Evolutionary conservation across 2,113 vertebrate genomes (phyloP).

Genomic region (Labeo catla): DNA sequence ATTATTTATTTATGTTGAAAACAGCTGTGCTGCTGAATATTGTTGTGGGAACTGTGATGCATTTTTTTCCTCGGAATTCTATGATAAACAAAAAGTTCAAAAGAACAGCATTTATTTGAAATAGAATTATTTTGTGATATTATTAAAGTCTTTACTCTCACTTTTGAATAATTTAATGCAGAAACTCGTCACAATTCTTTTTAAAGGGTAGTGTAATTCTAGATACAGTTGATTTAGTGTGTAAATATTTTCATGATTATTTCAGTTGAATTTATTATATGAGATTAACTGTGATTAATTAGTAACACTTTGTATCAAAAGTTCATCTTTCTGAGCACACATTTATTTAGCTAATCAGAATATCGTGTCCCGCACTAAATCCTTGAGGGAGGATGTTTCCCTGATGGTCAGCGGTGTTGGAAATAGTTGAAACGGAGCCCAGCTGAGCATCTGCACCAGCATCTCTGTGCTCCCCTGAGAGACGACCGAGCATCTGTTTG

Average conservation of each 20-base stretch:
- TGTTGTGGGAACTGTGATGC: no score
- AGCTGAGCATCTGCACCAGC: constrained; percentile 32
- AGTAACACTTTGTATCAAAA: neutral
- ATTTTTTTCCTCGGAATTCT: no score
- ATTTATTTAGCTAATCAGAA: neutral
- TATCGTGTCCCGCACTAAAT: neutral
- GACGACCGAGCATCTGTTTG: constrained; percentile 18
- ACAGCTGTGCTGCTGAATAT: no score
- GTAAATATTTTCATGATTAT: neutral
- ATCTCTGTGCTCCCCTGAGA: constrained; percentile 13
- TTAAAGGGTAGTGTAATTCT: neutral
- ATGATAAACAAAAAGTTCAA: no score
- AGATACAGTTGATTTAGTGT: neutral
- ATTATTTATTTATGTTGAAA: no score
- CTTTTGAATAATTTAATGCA: neutral
- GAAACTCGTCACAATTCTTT: neutral
- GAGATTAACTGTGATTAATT: neutral
- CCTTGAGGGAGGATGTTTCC: neutral
- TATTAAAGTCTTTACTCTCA: neutral
- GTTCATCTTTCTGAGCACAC: neutral
- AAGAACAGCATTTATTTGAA: no score
- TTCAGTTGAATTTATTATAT: neutral
- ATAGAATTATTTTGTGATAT: no score
- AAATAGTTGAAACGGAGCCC: constrained; percentile 16
- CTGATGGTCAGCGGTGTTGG: constrained; percentile 1